Conservation (phyloP, 2,113 vertebrate species). For the Misgurnus anguillicaudatus region DNA sequence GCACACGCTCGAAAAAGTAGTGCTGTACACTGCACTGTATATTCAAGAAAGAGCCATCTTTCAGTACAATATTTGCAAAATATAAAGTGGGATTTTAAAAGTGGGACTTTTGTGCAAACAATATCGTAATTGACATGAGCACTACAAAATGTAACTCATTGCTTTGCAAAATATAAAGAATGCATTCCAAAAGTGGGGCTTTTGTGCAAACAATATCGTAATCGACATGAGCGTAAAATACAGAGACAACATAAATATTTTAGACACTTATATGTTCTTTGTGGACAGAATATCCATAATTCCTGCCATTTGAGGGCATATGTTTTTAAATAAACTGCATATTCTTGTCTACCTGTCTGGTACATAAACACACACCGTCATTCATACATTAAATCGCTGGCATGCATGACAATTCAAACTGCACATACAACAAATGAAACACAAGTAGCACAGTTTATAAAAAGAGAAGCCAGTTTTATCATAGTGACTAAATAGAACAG, state of each 20-base stretch:
- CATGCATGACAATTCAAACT: constrained; percentile 34
- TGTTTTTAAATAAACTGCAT: constrained; percentile 27
- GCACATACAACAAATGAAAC: constrained; percentile 38
- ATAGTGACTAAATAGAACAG: not conserved
- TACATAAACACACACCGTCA: constrained; percentile 10
- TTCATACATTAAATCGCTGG: not conserved
- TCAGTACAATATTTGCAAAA: no score
- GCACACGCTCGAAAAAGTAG: no score
- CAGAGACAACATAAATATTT: not conserved
- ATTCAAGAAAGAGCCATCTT: no score
- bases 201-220: no score
- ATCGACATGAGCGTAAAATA: not conserved
- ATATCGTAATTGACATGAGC: no score
- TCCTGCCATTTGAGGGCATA: not conserved
- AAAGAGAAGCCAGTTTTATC: constrained; percentile 20
- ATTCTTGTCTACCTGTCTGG: not conserved
- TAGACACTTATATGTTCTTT: constrained; percentile 8
- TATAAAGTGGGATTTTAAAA: no score
- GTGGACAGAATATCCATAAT: constrained; percentile 13
- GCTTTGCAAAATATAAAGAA: no score
- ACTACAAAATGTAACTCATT: not conserved
- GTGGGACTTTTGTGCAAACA: no score
- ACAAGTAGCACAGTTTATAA: constrained; percentile 21
- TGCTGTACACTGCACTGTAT: no score
- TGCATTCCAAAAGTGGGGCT: no score